A percentile compares a stretch with the other conserved stretches of the same genome.
These are phyloP conservation scores for Ylistrum balloti DNA, from an alignment of 1,140 invertebrate genomes.

Conservation along the genomic window DNA sequence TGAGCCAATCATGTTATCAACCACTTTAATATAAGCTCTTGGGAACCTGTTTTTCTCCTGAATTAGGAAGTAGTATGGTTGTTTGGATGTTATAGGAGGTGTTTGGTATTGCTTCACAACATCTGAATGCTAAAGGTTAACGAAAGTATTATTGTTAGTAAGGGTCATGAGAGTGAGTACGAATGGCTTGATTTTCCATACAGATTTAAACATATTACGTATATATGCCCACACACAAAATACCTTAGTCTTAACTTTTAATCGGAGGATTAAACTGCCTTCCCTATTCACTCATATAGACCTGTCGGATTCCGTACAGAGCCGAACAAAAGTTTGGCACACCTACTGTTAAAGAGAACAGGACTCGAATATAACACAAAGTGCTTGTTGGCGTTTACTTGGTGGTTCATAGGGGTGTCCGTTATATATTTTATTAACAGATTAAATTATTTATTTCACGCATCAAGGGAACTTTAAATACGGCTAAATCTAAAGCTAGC, in stretches of 20 bases:
- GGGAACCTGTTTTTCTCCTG: too few species aligned
- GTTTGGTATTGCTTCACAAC: neutral
- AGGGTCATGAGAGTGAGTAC: neutral
- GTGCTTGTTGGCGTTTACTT: too few species aligned
- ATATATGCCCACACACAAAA: neutral
- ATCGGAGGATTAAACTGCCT: neutral
- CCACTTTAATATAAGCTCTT: too few species aligned
- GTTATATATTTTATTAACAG: neutral
- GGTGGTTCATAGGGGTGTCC: neutral
- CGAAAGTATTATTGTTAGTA: neutral
- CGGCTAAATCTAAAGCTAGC: neutral
- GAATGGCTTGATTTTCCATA: neutral
- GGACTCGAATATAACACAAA: too few species aligned
- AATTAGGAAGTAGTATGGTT: too few species aligned
- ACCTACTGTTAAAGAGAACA: neutral
- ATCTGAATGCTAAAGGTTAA: neutral
- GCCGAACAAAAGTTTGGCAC: neutral
- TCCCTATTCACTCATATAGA: neutral
- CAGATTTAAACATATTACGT: neutral
- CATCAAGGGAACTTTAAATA: neutral
- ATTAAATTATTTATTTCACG: conserved; percentile 7
- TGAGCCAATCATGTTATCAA: too few species aligned
- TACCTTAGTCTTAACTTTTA: neutral
- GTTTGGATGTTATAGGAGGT: neutral
- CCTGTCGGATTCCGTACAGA: neutral